Conservation (phyloP, 2,888 invertebrate genomes). For the Eristalis pertinax region DNA sequence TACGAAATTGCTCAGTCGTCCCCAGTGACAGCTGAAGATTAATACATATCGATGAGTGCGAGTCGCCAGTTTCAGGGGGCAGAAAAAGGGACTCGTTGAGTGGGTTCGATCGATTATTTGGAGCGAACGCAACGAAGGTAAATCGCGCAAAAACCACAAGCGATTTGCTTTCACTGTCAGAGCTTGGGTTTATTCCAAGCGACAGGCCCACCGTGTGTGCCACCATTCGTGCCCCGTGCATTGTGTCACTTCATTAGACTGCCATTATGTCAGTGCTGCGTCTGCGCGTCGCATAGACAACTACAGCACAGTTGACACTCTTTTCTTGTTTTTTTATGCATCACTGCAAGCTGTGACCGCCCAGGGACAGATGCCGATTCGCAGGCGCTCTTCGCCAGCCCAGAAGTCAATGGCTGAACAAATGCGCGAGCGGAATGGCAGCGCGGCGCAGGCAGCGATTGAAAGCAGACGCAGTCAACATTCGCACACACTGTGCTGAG, state of each 20-base stretch:
- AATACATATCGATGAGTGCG: slow-evolving; percentile 54
- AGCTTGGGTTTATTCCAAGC: neutral
- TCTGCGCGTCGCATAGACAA: slow-evolving; percentile 42
- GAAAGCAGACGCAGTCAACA: slow-evolving; percentile 51
- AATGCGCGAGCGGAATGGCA: slow-evolving; percentile 21
- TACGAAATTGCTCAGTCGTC: slow-evolving; percentile 21
- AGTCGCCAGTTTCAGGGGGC: slow-evolving; percentile 16
- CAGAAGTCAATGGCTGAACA: slow-evolving; percentile 5
- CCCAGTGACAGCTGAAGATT: slow-evolving; percentile 54
- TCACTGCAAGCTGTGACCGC: slow-evolving; percentile 41
- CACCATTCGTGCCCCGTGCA: slow-evolving; percentile 23
- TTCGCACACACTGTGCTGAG: slow-evolving; percentile 8
- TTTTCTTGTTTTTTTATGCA: slow-evolving; percentile 34
- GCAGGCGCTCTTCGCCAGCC: slow-evolving; percentile 20
- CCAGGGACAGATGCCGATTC: slow-evolving; percentile 21
- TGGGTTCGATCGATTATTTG: slow-evolving; percentile 23
- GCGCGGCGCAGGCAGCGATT: slow-evolving; percentile 23
- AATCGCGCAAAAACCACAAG: neutral
- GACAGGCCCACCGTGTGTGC: slow-evolving; percentile 47
- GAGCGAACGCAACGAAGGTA: neutral
- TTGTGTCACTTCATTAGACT: slow-evolving; percentile 21
- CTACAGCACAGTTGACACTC: slow-evolving; percentile 59
- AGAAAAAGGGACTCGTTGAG: neutral
- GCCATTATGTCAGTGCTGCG: slow-evolving; percentile 55
- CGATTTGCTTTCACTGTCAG: neutral